Evolutionary conservation across 2,113 vertebrate species (phyloP).

Genomic region (Accipiter virgatus): DNA sequence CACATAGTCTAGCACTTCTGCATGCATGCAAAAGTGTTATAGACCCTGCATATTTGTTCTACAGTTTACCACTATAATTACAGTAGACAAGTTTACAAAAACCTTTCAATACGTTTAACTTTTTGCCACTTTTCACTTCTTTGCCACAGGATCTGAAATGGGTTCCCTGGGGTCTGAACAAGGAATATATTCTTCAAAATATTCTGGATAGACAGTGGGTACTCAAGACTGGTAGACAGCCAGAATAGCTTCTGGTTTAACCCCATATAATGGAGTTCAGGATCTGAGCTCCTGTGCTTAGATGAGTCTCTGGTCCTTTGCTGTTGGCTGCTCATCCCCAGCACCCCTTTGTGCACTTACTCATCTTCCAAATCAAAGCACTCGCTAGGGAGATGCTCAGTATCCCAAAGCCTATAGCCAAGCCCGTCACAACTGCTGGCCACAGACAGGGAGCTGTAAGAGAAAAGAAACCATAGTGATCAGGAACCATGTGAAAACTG

Average conservation of each 20-base stretch:
- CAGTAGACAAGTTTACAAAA: not conserved
- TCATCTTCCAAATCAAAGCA: slow-evolving; percentile 23
- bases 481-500: not conserved
- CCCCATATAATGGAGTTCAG: not conserved
- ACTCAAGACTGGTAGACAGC: not conserved
- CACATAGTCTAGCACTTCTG: not conserved
- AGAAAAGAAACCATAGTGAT: not conserved
- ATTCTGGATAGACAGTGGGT: not conserved
- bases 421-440: not conserved
- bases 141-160: not conserved
- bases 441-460: not conserved
- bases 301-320: not conserved
- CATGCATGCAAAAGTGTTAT: not conserved
- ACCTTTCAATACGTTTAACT: not conserved
- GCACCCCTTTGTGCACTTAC: slow-evolving; percentile 8
- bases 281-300: not conserved
- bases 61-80: not conserved
- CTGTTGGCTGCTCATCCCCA: not conserved
- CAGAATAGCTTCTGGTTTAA: not conserved
- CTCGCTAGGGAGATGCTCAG: not conserved
- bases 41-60: not conserved
- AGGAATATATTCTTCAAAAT: not conserved
- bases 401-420: not conserved
- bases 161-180: not conserved
- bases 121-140: not conserved